phyloP scores from a whole-genome alignment of 2,888 invertebrate genomes.

The Apamea anceps region DNA sequence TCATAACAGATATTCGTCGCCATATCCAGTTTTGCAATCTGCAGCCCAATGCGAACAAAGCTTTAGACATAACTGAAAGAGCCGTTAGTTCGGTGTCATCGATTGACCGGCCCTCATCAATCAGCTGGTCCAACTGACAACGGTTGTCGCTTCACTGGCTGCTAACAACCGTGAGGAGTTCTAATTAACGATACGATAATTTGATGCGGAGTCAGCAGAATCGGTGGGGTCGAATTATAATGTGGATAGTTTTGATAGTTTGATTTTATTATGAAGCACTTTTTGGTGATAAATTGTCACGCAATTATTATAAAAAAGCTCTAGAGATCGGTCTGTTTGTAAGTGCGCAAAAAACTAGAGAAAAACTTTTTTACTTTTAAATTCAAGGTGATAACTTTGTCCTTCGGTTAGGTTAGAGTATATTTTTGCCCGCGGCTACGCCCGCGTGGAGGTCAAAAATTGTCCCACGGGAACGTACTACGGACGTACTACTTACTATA shows the following conservation, averaged over 20 bases:
- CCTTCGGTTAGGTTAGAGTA: background rate
- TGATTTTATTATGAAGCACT: background rate
- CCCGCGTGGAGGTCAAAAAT: too few species aligned
- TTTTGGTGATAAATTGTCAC: conserved; percentile 6
- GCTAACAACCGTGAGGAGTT: conserved; percentile 53
- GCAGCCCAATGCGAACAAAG: background rate
- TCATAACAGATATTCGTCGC: background rate
- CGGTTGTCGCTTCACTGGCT: conserved; percentile 53
- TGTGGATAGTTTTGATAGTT: conserved; percentile 25
- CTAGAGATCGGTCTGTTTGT: background rate
- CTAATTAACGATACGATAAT: conserved; percentile 55
- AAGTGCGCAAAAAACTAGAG: background rate
- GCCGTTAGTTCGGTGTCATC: conserved; percentile 54
- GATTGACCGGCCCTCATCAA: conserved; percentile 59
- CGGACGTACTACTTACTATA: background rate
- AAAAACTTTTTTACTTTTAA: background rate
- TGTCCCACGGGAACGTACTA: background rate
- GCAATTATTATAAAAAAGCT: background rate
- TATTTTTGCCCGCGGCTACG: background rate
- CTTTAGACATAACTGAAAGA: conserved; percentile 29
- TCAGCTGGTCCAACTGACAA: conserved; percentile 51
- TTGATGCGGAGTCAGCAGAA: conserved; percentile 38
- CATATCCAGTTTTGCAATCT: background rate
- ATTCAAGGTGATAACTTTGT: background rate
- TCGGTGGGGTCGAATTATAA: conserved; percentile 22